Evolutionary conservation across 2,797 vertebrate species (phyloP).

Genomic region (Epinephelus malabaricus): DNA sequence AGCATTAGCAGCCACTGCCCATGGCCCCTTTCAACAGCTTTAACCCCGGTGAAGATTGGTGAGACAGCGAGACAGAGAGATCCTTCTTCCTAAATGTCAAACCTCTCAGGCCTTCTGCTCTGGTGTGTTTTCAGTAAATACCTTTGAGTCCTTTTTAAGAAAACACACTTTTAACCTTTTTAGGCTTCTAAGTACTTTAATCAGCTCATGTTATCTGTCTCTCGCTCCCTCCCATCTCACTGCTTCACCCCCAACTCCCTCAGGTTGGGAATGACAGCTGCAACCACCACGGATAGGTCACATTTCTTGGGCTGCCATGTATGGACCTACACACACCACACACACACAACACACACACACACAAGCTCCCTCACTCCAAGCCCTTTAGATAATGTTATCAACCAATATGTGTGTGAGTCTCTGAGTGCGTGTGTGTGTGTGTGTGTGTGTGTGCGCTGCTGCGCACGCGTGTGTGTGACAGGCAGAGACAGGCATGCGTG

Average conservation of each 20-base stretch:
- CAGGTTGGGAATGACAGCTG: slow-evolving; percentile 89
- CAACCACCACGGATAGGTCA: slow-evolving; percentile 85
- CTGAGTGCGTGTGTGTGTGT: slow-evolving; percentile 8
- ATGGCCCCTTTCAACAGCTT: slow-evolving; percentile 65
- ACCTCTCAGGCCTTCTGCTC: slow-evolving; percentile 38
- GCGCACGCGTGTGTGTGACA: slow-evolving; percentile 19
- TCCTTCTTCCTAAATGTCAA: slow-evolving; percentile 63
- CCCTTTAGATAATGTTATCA: slow-evolving; percentile 70
- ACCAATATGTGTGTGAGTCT: slow-evolving; percentile 29
- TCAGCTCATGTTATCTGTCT: slow-evolving; percentile 40
- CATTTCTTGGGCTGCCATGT: slow-evolving; percentile 83
- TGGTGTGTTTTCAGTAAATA: neutral
- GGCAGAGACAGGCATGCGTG: slow-evolving; percentile 47
- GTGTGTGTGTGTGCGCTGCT: slow-evolving; percentile 11
- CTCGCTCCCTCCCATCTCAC: slow-evolving; percentile 32
- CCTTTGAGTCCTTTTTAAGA: neutral
- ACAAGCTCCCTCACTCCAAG: neutral
- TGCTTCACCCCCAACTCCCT: slow-evolving; percentile 58
- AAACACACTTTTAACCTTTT: slow-evolving; percentile 32
- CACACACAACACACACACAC: slow-evolving; percentile 29
- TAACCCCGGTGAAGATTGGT: slow-evolving; percentile 40
- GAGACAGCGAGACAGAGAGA: slow-evolving; percentile 13
- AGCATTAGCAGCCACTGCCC: slow-evolving; percentile 78
- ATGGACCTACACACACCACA: slow-evolving; percentile 54
- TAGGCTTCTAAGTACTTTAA: slow-evolving; percentile 21